Base-by-base conservation (phyloP, 2,888 invertebrate genomes). In the Pyrochroa serraticornis region DNA sequence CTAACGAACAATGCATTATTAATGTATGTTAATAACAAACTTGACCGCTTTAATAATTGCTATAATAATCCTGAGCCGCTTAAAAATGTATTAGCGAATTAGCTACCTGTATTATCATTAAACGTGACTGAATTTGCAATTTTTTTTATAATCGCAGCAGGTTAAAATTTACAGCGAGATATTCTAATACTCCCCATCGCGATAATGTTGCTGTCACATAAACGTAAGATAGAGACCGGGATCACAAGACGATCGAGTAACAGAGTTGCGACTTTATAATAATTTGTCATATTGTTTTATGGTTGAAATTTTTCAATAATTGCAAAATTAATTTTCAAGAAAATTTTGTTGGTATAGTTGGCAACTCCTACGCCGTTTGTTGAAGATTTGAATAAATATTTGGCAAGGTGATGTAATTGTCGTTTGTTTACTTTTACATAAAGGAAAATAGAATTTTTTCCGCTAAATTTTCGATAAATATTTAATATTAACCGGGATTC, bases 141-240 rank as follows among this genome's bases (percentile, higher is more conserved):
- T 65, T 64, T n/a, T 65, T 62, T 66, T 62, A 66, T 69, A 68
- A 70, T 66, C 68, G 49, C 69, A 67, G 69, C 70, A 64, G 65
- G 67, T 64, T 66, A 58, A 67, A 64, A 60, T 68, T 67, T 69
- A 58, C 39, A 35, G 46, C 57, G 37, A 35, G 42, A 52, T 58
- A 47, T 52, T 46, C 62, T 54, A 56, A 62, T 64, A 59, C 64
- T 63, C 62, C 64, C 66, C 52, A 53, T 54, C 51, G 66, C 45
- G 63, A 53, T 66, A 66, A 66, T 64, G 61, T 64, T 62, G 60
- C 58, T 57, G 66, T 64, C 64, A 64, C 55, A 55, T 55, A 55
- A 55, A 55, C 13, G 43, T 55, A 48, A 55, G 36, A 55, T 48
- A 55, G 13, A 48, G 55, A 55, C 36, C 43, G 41, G 53, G 43